These are phyloP conservation scores for Rhyacophila brunnea DNA, from an alignment of 1,140 invertebrate genomes.

Conservation along the genomic window DNA sequence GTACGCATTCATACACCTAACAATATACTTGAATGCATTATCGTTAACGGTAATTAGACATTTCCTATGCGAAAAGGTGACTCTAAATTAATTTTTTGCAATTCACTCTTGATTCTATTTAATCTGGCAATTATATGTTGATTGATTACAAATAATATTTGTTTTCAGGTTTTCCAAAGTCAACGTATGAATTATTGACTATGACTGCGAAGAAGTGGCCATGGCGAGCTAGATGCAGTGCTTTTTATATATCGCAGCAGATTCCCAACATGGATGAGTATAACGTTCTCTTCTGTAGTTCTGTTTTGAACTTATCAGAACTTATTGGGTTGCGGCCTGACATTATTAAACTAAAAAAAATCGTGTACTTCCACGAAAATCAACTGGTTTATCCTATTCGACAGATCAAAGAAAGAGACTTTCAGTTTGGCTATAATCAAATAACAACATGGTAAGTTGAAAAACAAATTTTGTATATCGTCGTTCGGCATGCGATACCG, in stretches of 20 bases:
- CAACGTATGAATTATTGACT: constrained; percentile 52
- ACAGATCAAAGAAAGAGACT: constrained; percentile 67
- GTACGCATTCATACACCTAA: too few relatives aligned
- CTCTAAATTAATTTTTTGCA: too few relatives aligned
- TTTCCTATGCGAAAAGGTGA: too few relatives aligned
- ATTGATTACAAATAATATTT: neutral
- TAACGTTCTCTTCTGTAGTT: constrained; percentile 65
- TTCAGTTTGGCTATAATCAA: constrained; percentile 79
- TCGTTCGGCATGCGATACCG: too few relatives aligned
- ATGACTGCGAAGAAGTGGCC: constrained; percentile 77
- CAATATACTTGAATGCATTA: too few relatives aligned
- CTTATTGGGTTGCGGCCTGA: constrained; percentile 67
- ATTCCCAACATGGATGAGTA: constrained; percentile 59
- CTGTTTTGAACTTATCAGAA: constrained; percentile 72
- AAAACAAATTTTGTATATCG: too few relatives aligned
- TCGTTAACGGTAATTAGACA: too few relatives aligned
- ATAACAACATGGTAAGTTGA: constrained; percentile 64
- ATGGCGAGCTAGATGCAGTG: constrained; percentile 70
- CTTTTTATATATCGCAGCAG: constrained; percentile 61
- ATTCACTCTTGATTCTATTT: too few relatives aligned
- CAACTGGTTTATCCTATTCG: constrained; percentile 72
- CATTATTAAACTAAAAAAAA: constrained; percentile 59
- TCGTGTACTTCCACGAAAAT: constrained; percentile 81
- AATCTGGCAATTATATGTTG: too few relatives aligned
- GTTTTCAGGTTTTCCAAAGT: constrained; percentile 38